Evolutionary conservation across 2,797 vertebrate genomes (phyloP).

Genomic region (Buceros bicornis): DNA sequence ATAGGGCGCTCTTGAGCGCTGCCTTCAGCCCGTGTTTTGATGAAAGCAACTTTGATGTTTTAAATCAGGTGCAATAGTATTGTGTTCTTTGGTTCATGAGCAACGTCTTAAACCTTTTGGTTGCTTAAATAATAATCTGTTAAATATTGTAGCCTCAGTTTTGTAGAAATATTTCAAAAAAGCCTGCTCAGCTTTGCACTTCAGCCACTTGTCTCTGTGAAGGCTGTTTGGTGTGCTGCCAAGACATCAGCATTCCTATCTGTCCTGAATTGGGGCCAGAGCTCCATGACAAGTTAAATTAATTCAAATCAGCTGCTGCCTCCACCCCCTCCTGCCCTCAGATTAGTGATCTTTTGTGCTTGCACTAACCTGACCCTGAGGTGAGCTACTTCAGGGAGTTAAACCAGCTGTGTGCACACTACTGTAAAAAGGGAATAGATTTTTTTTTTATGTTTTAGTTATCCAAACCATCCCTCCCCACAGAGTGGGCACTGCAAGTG

Average conservation of each 20-base stretch:
- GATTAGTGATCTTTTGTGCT: not conserved
- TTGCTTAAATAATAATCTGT: not conserved
- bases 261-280: not conserved
- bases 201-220: not conserved
- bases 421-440: not conserved
- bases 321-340: not conserved
- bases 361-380: not conserved
- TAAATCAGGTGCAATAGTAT: fast-evolving
- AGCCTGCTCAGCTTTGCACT: not conserved
- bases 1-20: not conserved
- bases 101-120: not conserved
- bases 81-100: not conserved
- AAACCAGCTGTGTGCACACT: not conserved
- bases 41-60: conserved; percentile 20
- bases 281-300: not conserved
- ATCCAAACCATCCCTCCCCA: not conserved
- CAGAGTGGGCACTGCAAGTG: not conserved
- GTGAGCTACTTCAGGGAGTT: not conserved
- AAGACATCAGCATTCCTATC: conserved; percentile 9
- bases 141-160: not conserved
- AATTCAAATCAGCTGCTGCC: conserved; percentile 5
- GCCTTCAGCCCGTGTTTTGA: not conserved
- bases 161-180: not conserved
- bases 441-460: not conserved
- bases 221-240: not conserved